Percentiles rank a stretch among this genome's conserved stretches.
Evolutionary conservation across 2,797 vertebrate genomes (phyloP).

Genomic region (Novumbra hubbsi): DNA sequence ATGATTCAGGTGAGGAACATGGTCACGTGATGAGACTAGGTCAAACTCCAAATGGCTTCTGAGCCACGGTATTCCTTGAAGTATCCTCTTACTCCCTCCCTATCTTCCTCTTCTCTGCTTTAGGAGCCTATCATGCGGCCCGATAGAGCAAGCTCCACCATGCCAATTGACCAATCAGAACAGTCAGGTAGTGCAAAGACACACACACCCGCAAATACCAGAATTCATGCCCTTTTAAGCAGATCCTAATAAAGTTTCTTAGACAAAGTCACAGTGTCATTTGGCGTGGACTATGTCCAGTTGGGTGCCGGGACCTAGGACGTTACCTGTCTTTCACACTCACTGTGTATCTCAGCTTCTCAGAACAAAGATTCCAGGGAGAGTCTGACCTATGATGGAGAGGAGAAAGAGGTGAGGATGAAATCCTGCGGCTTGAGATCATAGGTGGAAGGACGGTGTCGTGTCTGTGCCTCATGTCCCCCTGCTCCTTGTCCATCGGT

Average conservation of each 20-base stretch:
- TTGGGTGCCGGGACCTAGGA: not conserved
- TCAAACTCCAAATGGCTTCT: not conserved
- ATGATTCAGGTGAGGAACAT: slow-evolving; percentile 66
- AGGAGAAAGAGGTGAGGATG: slow-evolving; percentile 92
- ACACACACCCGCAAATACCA: not conserved
- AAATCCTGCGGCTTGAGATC: slow-evolving; percentile 26
- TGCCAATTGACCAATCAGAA: slow-evolving; percentile 63
- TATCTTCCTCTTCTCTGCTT: not conserved
- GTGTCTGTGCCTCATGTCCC: not conserved
- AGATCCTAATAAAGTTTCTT: not conserved
- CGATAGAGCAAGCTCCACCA: slow-evolving; percentile 42
- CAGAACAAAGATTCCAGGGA: slow-evolving; percentile 91
- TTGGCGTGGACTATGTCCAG: not conserved
- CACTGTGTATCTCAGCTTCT: slow-evolving; percentile 72
- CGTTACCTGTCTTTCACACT: slow-evolving; percentile 9
- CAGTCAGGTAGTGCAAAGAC: slow-evolving; percentile 64
- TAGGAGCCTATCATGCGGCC: slow-evolving; percentile 69
- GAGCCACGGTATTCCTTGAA: not conserved
- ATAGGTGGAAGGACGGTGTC: not conserved
- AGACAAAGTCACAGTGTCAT: too few species aligned
- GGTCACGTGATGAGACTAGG: not conserved
- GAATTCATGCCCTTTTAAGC: not conserved
- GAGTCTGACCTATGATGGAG: slow-evolving; percentile 89
- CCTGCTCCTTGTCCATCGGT: not conserved
- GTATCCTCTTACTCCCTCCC: not conserved